Conservation (phyloP, 2,888 invertebrate species). For the Iselma pallidipennis region DNA sequence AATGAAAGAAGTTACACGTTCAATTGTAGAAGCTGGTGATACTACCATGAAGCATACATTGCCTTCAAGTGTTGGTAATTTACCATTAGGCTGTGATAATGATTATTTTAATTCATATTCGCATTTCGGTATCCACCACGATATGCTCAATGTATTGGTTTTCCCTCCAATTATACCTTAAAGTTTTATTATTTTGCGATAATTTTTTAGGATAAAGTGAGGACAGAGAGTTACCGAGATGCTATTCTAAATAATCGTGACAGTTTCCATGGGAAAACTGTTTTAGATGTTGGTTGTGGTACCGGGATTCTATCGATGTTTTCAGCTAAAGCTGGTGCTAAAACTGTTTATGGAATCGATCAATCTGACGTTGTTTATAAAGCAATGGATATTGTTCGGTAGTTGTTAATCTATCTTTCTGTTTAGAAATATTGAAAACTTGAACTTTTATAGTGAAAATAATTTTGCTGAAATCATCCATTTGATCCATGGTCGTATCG, state of each 20-base stretch:
- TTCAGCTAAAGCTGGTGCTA: conserved; percentile 92
- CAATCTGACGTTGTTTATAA: conserved; percentile 95
- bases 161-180: conserved; percentile 1
- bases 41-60: conserved; percentile 29
- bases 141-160: conserved; percentile 79
- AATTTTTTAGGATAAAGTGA: conserved; percentile 68
- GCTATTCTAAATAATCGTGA: conserved; percentile 77
- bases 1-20: conserved; percentile 65
- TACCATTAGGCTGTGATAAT: conserved; percentile 69
- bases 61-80: conserved; percentile 52
- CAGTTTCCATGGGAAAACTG: conserved; percentile 73
- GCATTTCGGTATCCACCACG: conserved; percentile 90
- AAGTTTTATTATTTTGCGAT: neutral
- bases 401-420: conserved; percentile 29
- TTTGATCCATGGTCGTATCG: conserved; percentile 83
- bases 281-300: conserved; percentile 97
- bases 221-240: conserved; percentile 86
- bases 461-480: conserved; percentile 72
- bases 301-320: conserved; percentile 99
- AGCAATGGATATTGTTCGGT: conserved; percentile 93
- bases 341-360: conserved; percentile 89
- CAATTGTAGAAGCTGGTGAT: conserved; percentile 57
- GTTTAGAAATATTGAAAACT: neutral
- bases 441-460: conserved; percentile 66
- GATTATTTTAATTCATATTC: conserved; percentile 84